These are phyloP conservation scores for Ceratotherium simum DNA, from an alignment of 2,113 vertebrate genomes.

Conservation along the genomic window DNA sequence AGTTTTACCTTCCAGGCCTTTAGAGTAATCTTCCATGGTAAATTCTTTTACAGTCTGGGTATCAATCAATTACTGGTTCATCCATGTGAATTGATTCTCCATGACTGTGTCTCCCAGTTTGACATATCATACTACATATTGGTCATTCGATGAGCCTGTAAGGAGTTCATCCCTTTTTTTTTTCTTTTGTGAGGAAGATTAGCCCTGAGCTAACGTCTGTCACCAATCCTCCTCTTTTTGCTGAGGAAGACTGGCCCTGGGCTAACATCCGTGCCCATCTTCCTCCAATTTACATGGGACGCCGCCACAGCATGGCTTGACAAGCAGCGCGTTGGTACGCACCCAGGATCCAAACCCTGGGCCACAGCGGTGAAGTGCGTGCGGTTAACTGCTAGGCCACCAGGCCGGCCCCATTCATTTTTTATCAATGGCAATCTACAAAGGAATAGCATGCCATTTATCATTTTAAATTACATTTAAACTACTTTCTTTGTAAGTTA, in stretches of 20 bases:
- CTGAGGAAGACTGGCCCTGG: too few species aligned
- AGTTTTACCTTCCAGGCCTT: background rate
- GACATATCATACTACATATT: background rate
- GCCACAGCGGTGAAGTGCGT: too few species aligned
- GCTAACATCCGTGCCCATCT: too few species aligned
- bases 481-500: background rate
- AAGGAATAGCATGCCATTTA: background rate
- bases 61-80: background rate
- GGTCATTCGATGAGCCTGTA: background rate
- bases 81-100: background rate
- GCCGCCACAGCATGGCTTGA: too few species aligned
- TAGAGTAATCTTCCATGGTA: background rate
- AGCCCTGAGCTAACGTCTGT: too few species aligned
- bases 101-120: background rate
- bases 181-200: too few species aligned
- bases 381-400: too few species aligned
- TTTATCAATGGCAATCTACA: background rate
- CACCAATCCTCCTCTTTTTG: too few species aligned
- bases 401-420: too few species aligned
- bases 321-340: too few species aligned
- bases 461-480: background rate
- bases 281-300: too few species aligned
- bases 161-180: background rate
- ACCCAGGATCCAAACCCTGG: too few species aligned
- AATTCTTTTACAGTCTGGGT: background rate